Conservation (phyloP, 2,797 vertebrate genomes). For the Hypotaenidia philippensis region DNA sequence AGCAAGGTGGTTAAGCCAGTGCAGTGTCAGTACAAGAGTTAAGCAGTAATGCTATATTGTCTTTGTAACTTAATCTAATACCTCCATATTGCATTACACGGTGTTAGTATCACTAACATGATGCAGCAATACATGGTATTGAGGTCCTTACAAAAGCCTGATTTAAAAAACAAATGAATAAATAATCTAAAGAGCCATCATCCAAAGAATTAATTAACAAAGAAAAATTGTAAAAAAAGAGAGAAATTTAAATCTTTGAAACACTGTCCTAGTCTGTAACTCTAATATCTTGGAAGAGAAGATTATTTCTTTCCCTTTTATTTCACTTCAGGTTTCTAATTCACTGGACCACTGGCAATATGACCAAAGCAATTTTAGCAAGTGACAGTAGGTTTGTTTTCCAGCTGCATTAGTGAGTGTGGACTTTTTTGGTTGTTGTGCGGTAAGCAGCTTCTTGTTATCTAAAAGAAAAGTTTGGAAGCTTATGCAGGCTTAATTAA, state of each 20-base stretch:
- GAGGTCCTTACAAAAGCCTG: neutral
- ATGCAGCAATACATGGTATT: neutral
- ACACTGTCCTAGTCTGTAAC: neutral
- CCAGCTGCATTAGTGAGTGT: neutral
- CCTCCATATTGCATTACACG: neutral
- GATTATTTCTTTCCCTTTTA: neutral
- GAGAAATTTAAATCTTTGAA: neutral
- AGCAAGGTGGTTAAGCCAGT: neutral
- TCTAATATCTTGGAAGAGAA: neutral
- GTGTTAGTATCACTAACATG: neutral
- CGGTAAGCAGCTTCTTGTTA: constrained; percentile 45
- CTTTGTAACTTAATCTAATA: neutral
- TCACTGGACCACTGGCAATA: neutral
- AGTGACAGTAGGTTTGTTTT: neutral
- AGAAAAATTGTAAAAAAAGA: neutral
- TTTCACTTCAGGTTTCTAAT: neutral
- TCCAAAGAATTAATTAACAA: neutral
- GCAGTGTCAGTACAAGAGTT: neutral
- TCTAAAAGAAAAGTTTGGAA: constrained; percentile 36
- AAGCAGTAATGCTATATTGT: neutral
- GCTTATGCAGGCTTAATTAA: constrained; percentile 59
- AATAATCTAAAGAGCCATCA: neutral
- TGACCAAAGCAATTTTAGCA: constrained; percentile 7
- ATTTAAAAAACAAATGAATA: neutral
- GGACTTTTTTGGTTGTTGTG: neutral